These are phyloP conservation scores for Chydorus sphaericus DNA, from an alignment of 2,888 invertebrate genomes.

Conservation along the genomic window DNA sequence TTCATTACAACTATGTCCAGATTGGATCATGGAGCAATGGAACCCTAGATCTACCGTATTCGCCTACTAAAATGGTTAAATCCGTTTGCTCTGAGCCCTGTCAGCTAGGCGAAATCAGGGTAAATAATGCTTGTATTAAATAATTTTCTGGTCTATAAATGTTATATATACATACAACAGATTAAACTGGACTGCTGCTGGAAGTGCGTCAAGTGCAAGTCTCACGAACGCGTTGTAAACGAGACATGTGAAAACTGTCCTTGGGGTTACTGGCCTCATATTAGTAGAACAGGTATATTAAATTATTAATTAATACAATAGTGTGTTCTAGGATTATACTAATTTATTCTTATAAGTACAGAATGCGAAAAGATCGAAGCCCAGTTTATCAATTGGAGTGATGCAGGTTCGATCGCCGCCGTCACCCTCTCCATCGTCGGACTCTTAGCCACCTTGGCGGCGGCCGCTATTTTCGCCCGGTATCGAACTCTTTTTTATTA, in stretches of 20 bases:
- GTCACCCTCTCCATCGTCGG: conserved; percentile 44
- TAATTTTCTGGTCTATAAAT: too few species aligned
- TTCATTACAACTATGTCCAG: conserved; percentile 40
- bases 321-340: too few species aligned
- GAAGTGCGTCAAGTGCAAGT: conserved; percentile 52
- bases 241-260: too few species aligned
- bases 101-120: conserved; percentile 44
- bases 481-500: too few species aligned
- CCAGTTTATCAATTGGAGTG: too few species aligned
- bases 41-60: conserved; percentile 33
- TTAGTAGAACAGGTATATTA: conserved; percentile 40
- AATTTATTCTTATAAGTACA: too few species aligned
- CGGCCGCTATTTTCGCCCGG: conserved; percentile 45
- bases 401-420: conserved; percentile 46
- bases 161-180: too few species aligned
- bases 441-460: conserved; percentile 43
- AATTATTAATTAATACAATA: too few species aligned
- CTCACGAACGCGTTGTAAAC: too few species aligned
- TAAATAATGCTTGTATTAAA: conserved; percentile 26
- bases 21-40: conserved; percentile 54
- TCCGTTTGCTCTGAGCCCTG: conserved; percentile 55
- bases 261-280: conserved; percentile 47
- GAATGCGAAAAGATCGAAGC: too few species aligned
- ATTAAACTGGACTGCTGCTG: conserved; percentile 44
- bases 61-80: conserved; percentile 32